Percentiles rank a stretch among this genome's conserved stretches.
phyloP scores from a whole-genome alignment of 2,797 vertebrate genomes.

The Enteromius unitaeniatus region DNA sequence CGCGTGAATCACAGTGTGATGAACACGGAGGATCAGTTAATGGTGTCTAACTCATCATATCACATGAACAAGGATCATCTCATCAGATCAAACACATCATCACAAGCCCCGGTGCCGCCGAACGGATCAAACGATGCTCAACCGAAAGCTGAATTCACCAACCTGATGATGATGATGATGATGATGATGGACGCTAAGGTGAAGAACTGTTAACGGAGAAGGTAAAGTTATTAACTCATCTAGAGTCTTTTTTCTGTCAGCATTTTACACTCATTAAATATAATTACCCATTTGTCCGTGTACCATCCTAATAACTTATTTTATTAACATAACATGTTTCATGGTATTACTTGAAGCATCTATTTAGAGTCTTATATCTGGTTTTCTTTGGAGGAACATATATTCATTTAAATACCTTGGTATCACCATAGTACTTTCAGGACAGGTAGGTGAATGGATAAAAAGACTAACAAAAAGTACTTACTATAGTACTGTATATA shows the following conservation, averaged over 20 bases:
- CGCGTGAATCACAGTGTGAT: slow-evolving; percentile 25
- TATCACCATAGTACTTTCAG: not conserved
- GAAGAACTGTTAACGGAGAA: slow-evolving; percentile 50
- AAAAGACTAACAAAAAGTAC: not conserved
- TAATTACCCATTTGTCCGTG: not conserved
- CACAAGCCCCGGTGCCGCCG: slow-evolving; percentile 1
- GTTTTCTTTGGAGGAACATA: not conserved
- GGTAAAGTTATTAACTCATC: slow-evolving; percentile 52
- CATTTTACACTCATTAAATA: not conserved
- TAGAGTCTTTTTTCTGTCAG: not conserved
- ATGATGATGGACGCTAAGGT: slow-evolving; percentile 35
- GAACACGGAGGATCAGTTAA: not conserved
- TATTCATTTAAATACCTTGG: not conserved
- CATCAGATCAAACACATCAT: slow-evolving; percentile 14
- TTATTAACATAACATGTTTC: too few relatives aligned
- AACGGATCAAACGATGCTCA: slow-evolving; percentile 27
- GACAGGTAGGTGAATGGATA: not conserved
- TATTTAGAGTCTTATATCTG: not conserved
- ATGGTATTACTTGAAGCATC: not conserved
- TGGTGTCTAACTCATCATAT: slow-evolving; percentile 15
- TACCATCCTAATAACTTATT: not conserved
- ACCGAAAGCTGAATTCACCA: slow-evolving; percentile 14
- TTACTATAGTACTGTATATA: not conserved
- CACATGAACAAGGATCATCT: slow-evolving; percentile 22
- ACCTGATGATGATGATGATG: slow-evolving; percentile 1